These are phyloP conservation scores for Epirrhoe alternata DNA, from an alignment of 2,888 invertebrate species.

Conservation along the genomic window DNA sequence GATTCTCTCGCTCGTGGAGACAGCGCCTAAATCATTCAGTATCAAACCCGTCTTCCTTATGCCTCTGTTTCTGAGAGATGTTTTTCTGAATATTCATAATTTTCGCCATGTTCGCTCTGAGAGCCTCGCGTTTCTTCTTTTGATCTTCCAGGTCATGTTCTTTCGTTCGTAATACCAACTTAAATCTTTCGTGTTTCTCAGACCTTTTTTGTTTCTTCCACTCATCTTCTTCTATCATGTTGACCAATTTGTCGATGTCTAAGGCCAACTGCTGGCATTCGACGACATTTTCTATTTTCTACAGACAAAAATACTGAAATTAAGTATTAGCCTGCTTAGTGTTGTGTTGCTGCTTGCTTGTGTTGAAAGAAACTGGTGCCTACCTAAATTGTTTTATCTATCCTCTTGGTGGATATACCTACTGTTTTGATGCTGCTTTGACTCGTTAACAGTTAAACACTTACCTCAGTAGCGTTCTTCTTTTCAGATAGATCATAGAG, in stretches of 20 bases:
- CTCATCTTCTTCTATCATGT: constrained; percentile 34
- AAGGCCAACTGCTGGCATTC: constrained; percentile 33
- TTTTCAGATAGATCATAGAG: not conserved
- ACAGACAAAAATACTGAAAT: constrained; percentile 23
- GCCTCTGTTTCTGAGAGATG: constrained; percentile 11
- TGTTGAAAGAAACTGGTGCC: too few species aligned
- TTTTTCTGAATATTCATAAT: constrained; percentile 5
- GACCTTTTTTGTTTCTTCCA: not conserved
- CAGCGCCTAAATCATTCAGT: constrained; percentile 42
- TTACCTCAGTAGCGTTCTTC: not conserved
- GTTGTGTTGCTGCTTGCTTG: too few species aligned
- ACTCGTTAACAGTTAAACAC: too few species aligned
- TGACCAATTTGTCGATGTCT: constrained; percentile 38
- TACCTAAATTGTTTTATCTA: too few species aligned
- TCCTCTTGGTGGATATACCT: too few species aligned
- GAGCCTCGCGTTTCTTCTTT: constrained; percentile 32
- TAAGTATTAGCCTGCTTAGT: not conserved
- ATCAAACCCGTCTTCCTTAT: constrained; percentile 31
- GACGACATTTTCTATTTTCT: constrained; percentile 10
- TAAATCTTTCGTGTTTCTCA: constrained; percentile 5
- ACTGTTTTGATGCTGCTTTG: too few species aligned
- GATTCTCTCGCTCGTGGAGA: too few species aligned
- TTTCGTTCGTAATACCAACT: constrained; percentile 8
- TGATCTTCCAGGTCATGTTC: constrained; percentile 4
- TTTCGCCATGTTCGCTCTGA: constrained; percentile 19